Evolutionary conservation across 1,140 invertebrate species (phyloP), one percentile per base, ranked within the genome.

Genomic region (Monomorium pharaonis): DNA sequence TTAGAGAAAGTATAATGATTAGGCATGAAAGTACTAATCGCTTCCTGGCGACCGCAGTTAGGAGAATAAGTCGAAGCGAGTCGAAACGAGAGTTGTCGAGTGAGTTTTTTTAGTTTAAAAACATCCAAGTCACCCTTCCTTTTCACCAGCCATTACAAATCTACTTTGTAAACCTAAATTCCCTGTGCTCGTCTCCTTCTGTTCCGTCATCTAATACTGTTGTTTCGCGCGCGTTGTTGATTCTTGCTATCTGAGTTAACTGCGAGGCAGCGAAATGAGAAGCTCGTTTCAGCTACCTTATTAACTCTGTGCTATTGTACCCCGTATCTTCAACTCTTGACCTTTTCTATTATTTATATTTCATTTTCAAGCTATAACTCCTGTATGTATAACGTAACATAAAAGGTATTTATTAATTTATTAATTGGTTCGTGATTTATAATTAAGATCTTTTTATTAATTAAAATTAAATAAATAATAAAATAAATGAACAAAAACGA

Each of bases 131-230:
- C 74, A 76, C 16, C 58, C 24, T 76, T 62, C n/a, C 37, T 76
- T 76, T 42, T 76, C 49, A 24, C 21, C 33, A n/a, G 5, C 24
- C 37, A n/a, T 74, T 54, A 54, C 49, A 37, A 74, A 54, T 74
- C 49, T 74, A 74, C 47, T 49, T 30, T 72, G 69, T 16, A 27
- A 33, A 74, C 18, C 27, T 56, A 74, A 74, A 74, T 65, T 65
- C n/a, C n/a, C 27, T 54, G 49, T 49, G n/a, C 30, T 72, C 24
- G 44, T n/a, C 27, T n/a, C 10, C 27, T 56, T 14, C 30, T 54
- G 30, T 72, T 72, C 47, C 12, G 69, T 54, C 49, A 72, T 72
- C n/a, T 37, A 33, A 74, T 74, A 74, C 30, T 56, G 70, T 62
- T 76, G 74, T 76, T 76, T 62, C 0, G 16, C 24, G 42, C 16